Base-by-base conservation (phyloP, 2,797 vertebrate genomes). In the Brachyrhaphis roseni region DNA sequence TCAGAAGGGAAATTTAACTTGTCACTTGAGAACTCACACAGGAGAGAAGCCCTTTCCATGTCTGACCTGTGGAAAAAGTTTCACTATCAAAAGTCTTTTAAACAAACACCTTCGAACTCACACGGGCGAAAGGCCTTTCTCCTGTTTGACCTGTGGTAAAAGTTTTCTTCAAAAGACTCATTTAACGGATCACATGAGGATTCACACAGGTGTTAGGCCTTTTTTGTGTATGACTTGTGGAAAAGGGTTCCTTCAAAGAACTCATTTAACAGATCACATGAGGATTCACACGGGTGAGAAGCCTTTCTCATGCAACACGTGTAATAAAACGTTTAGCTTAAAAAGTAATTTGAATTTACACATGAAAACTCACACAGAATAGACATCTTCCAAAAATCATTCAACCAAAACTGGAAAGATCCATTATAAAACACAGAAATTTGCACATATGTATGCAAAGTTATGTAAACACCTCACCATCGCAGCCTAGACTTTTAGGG, bases 21-120 rank as follows among this genome's bases (percentile, higher is more conserved):
- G 62, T 64, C 62, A 64, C 62, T 10, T 64, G 62, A 64, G 62
- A 64, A 64, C 62, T 64, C 62, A 64, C 62, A 64, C 62, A 64
- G 62, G 62, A 20, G 62, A 64, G 34, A 64, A 64, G 16, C 62
- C 62, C 13, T 64, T 64, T 64, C 16, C 62, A 64, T 64, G 62
- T 64, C 8, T 64, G 31, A 64, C 62, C 62, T 64, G 62, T 64
- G 62, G 62, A 64, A 64, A 64, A 10, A 36, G 34, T 64, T 64
- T 64, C 28, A 64, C 59, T 8, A 64, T 36, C 34, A 64, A 64
- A 64, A 64, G 31, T 64, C 62, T 64, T 64, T 64, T 64, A 8
- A 64, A 36, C 59, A 64, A 64, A 36, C 62, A 64, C 62, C 34
- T 64, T 16, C 18, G 62, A 20, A 64, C 62, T 36, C 62, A 64